Percentiles rank a stretch among this genome's conserved stretches.
Evolutionary conservation across 2,113 vertebrate genomes (phyloP).

Genomic region (Scolopax mira): DNA sequence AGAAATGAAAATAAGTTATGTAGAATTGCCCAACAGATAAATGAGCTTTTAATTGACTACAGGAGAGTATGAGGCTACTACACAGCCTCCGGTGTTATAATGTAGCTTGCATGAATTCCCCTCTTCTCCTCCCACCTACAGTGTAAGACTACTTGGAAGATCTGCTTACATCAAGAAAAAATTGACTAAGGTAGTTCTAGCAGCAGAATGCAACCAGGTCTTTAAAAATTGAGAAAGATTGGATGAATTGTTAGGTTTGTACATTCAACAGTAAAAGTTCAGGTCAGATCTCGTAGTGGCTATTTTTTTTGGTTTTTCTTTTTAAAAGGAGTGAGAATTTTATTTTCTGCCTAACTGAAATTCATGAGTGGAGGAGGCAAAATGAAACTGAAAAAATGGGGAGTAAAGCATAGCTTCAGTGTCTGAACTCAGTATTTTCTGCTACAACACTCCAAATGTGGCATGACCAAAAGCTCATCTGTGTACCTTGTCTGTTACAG

Average conservation of each 20-base stretch:
- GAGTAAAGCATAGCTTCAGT: background rate
- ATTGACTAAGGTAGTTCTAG: background rate
- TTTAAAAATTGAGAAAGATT: background rate
- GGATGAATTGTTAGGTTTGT: background rate
- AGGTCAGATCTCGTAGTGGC: background rate
- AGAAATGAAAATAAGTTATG: background rate
- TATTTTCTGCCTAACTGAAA: background rate
- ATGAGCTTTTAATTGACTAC: background rate
- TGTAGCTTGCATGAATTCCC: background rate
- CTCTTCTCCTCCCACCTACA: background rate
- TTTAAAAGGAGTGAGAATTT: background rate
- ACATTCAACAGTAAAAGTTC: background rate
- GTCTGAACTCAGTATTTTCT: background rate
- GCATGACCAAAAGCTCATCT: too few relatives aligned
- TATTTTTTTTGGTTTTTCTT: background rate
- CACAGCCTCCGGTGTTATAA: background rate
- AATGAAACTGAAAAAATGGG: background rate
- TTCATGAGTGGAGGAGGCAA: background rate
- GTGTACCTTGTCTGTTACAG: background rate
- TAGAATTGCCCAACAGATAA: background rate
- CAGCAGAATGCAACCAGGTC: background rate
- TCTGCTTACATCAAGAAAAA: background rate
- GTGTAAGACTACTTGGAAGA: background rate
- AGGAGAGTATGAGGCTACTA: background rate
- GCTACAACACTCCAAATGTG: background rate